A percentile compares a stretch with the other conserved stretches of the same genome.
phyloP scores from a whole-genome alignment of 2,888 invertebrate species.

The Tetrapedia diversipes region DNA sequence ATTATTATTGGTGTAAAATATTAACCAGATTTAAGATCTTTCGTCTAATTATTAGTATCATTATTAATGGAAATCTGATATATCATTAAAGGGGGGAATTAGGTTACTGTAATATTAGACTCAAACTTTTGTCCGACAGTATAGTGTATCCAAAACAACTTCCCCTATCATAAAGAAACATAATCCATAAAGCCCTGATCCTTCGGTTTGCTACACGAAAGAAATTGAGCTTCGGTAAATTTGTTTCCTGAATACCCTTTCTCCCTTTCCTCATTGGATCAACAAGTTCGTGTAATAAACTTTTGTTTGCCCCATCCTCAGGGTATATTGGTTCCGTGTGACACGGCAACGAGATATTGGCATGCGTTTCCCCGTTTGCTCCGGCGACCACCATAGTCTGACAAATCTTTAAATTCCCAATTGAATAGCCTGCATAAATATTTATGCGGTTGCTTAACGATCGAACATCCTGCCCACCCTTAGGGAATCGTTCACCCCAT shows the following conservation, averaged over 20 bases:
- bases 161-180: background rate
- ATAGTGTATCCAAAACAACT: background rate
- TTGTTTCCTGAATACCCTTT: too few relatives aligned
- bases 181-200: background rate
- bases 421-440: slow-evolving; percentile 17
- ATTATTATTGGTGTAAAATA: too few relatives aligned
- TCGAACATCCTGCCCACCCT: background rate
- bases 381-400: background rate
- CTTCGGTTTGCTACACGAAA: background rate
- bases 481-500: background rate
- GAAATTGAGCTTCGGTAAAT: too few relatives aligned
- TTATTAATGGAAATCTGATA: too few relatives aligned
- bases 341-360: slow-evolving; percentile 31
- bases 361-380: slow-evolving; percentile 22
- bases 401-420: slow-evolving; percentile 14
- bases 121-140: too few relatives aligned
- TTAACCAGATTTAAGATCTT: too few relatives aligned
- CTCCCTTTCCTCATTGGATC: slow-evolving; percentile 9
- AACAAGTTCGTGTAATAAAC: slow-evolving; percentile 52
- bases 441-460: slow-evolving; percentile 15
- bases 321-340: slow-evolving; percentile 22
- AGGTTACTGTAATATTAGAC: too few relatives aligned
- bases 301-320: slow-evolving; percentile 33
- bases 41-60: too few relatives aligned
- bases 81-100: too few relatives aligned